Evolutionary conservation across 2,797 vertebrate genomes (phyloP).

Genomic region (Tympanoctomys barrerae): DNA sequence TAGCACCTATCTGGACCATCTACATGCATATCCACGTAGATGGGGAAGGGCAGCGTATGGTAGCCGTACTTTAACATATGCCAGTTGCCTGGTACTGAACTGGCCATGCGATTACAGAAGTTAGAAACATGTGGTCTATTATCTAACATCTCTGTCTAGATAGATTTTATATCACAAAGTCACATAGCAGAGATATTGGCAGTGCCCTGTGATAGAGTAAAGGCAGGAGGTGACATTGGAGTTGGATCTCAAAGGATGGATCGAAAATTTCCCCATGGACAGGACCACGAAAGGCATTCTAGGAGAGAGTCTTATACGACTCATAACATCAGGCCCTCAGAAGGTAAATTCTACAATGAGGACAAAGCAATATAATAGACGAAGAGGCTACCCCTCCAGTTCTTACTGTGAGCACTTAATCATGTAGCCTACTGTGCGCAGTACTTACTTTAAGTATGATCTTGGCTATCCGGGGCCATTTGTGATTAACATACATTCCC

Average conservation of each 20-base stretch:
- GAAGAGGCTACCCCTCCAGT: not conserved
- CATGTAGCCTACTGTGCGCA: rapidly evolving
- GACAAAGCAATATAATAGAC: not conserved
- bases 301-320: not conserved
- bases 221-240: not conserved
- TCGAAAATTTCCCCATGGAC: not conserved
- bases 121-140: not conserved
- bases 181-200: not conserved
- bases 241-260: not conserved
- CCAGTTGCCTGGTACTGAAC: not conserved
- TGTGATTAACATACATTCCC: slow-evolving; percentile 93
- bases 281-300: not conserved
- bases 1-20: not conserved
- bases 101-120: not conserved
- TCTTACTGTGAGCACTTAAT: not conserved
- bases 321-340: not conserved
- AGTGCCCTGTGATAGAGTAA: not conserved
- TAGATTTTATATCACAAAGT: slow-evolving; percentile 26
- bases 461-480: slow-evolving; percentile 92
- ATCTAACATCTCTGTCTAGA: not conserved
- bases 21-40: not conserved
- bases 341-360: not conserved
- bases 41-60: not conserved
- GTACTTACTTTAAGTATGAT: slow-evolving; percentile 94
- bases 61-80: not conserved